A percentile compares a stretch with the other conserved stretches of the same genome.
Conservation (phyloP, 2,888 invertebrate species). For the Netelia melanura region DNA sequence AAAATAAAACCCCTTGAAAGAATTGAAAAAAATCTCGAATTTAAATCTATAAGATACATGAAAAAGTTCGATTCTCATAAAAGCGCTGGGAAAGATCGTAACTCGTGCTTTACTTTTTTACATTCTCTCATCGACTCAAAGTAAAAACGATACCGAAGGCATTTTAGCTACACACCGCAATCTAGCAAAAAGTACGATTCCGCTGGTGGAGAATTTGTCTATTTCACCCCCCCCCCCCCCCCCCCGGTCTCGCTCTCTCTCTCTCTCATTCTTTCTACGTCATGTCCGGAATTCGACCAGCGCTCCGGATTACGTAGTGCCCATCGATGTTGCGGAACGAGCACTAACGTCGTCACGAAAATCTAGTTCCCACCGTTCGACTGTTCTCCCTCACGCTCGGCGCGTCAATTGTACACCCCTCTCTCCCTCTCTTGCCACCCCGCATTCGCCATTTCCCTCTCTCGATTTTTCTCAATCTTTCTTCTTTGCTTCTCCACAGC, state of each 20-base stretch:
- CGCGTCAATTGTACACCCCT: conserved; percentile 46
- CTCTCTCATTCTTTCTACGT: neutral
- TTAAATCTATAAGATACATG: too few relatives aligned
- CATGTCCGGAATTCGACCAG: conserved; percentile 38
- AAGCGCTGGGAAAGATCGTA: too few relatives aligned
- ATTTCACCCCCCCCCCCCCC: conserved; percentile 19
- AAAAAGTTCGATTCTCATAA: too few relatives aligned
- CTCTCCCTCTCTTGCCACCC: neutral
- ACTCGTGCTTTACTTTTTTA: conserved; percentile 11
- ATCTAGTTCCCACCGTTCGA: conserved; percentile 50
- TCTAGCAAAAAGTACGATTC: conserved; percentile 11
- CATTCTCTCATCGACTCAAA: conserved; percentile 17
- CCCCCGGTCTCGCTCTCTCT: neutral
- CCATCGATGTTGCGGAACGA: conserved; percentile 3
- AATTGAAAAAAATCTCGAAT: too few relatives aligned
- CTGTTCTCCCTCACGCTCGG: conserved; percentile 16
- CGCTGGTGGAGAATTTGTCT: conserved; percentile 50
- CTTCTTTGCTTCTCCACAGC: neutral
- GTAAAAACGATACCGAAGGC: neutral
- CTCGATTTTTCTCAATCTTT: conserved; percentile 45
- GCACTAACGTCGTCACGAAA: conserved; percentile 29
- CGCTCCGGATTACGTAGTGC: neutral
- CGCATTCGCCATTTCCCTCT: conserved; percentile 21
- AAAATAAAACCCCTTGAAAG: too few relatives aligned
- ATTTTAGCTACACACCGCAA: conserved; percentile 27